Evolutionary conservation across 2,797 vertebrate species (phyloP), one percentile per base, ranked within the genome.

Genomic region (Dromococcyx pavoninus): DNA sequence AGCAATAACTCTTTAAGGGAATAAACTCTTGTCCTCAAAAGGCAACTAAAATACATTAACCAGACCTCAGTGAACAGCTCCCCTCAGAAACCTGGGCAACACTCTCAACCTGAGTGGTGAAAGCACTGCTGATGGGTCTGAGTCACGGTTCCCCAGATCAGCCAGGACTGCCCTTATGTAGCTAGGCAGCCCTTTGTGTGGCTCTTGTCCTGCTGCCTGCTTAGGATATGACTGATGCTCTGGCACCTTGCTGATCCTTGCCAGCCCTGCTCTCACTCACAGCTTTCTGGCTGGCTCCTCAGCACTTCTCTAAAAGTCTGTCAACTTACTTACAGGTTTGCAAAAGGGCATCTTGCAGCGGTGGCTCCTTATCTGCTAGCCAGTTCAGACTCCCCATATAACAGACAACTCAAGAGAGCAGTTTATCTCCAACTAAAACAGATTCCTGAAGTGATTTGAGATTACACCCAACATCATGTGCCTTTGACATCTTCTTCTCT

Each of bases 161-260:
- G 37, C 17, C 13, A 41, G 83, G 24, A 23, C 61, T 46, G n/a
- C 43, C 51, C 30, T 7, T 32, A 10, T 0, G 0, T 12, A 48
- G n/a, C 58, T 24, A 4, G 13, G 37, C 37, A 37, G 56, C 37
- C 80, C 70, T 54, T 46, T 41, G 41, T 0, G 0, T 15, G 33
- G 21, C 70, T 72, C 62, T 58, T 70, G 81, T 69, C 58, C 76
- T 33, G 56, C 70, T 91, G 76, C 41, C 33, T 1, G 1, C 73
- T 37, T 54, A 39, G 48, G 57, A 35, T 50, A 35, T 14, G 57
- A 61, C 18, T 8, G 9, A 21, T 62, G 21, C 17, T 48, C 70
- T 30, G 83, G 32, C 7, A 2, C 46, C 41, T 58, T 27, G 46
- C 50, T 51, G 88, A 28, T 75, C 48, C 56, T 57, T 25, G 46